Evolutionary conservation across 2,888 invertebrate species (phyloP).

Genomic region (Cryptosula pallasiana): DNA sequence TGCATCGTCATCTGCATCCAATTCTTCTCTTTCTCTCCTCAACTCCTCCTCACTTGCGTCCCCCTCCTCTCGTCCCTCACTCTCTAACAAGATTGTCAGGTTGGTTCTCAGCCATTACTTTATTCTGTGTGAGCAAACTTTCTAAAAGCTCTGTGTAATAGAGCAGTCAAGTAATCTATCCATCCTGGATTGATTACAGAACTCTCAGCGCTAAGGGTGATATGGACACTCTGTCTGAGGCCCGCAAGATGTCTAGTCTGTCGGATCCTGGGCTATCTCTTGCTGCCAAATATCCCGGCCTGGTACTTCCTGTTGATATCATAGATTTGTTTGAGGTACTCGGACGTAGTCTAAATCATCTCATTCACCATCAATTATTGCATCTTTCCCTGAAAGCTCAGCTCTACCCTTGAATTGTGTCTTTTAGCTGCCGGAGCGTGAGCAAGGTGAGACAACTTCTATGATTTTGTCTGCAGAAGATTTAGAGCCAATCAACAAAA

Average conservation of each 20-base stretch:
- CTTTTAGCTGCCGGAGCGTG: not conserved
- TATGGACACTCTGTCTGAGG: not conserved
- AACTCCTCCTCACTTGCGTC: not conserved
- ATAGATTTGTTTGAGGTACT: slow-evolving; percentile 13
- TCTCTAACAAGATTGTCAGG: not conserved
- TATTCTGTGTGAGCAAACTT: too few relatives aligned
- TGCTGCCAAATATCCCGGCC: not conserved
- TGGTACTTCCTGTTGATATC: not conserved
- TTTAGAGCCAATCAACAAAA: slow-evolving; percentile 5
- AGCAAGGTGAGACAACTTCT: not conserved
- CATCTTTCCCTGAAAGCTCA: too few relatives aligned
- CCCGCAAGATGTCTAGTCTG: not conserved
- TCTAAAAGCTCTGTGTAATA: too few relatives aligned
- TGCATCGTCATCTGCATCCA: not conserved
- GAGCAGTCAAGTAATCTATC: too few relatives aligned
- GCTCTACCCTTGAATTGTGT: too few relatives aligned
- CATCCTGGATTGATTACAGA: not conserved
- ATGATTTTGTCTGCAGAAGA: not conserved
- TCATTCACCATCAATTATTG: too few relatives aligned
- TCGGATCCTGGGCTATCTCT: not conserved
- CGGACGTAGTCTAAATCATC: too few relatives aligned
- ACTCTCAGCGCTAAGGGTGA: slow-evolving; percentile 13
- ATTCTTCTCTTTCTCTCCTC: not conserved
- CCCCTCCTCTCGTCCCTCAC: not conserved
- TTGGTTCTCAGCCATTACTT: too few relatives aligned